These are phyloP conservation scores for Bovichtus diacanthus DNA, from an alignment of 2,797 vertebrate species.

Conservation along the genomic window DNA sequence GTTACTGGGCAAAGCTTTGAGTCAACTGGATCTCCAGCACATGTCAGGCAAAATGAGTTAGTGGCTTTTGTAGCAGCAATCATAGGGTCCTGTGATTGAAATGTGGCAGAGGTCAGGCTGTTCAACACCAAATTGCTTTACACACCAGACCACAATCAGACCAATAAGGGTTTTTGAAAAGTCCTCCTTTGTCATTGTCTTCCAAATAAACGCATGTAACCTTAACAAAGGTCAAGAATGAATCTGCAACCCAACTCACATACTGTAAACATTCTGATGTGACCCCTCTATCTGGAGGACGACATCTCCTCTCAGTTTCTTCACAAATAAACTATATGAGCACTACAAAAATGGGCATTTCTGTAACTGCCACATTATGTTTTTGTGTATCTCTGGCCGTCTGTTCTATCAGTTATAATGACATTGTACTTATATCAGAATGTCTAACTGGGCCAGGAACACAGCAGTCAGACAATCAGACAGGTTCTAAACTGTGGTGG, in stretches of 20 bases:
- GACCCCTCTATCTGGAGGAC: neutral
- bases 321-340: neutral
- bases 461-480: neutral
- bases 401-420: neutral
- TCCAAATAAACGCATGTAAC: neutral
- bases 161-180: neutral
- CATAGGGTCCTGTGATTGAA: conserved; percentile 17
- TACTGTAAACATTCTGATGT: neutral
- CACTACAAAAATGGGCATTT: neutral
- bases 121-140: conserved; percentile 15
- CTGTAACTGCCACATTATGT: neutral
- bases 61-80: conserved; percentile 25
- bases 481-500: neutral
- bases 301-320: neutral
- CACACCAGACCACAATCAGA: neutral
- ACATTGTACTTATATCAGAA: neutral
- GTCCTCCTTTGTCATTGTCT: neutral
- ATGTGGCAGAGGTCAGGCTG: neutral
- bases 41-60: conserved; percentile 10
- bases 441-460: neutral
- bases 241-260: neutral
- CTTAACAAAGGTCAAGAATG: neutral
- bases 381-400: neutral
- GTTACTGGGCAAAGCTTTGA: conserved; percentile 42
- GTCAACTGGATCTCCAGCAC: conserved; percentile 24